Base-by-base conservation (phyloP, 2,888 invertebrate species). In the Agapostemon virescens region DNA sequence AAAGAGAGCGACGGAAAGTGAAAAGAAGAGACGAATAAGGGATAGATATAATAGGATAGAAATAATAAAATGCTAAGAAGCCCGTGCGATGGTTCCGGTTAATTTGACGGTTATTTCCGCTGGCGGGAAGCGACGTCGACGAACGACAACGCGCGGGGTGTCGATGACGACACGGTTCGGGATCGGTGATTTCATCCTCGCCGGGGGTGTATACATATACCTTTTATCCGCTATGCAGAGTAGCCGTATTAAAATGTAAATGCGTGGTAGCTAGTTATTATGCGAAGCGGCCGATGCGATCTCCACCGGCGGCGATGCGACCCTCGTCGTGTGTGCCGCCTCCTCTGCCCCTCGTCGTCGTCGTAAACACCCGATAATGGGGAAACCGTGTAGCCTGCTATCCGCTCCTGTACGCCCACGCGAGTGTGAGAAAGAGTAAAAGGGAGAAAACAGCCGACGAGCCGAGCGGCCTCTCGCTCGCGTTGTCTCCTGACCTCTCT, bases 341-440 rank as follows among this genome's bases (percentile, higher is more conserved):
- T 79, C 75, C 76, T 69, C n/a, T 69, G 66, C 82, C 78, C 85
- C 81, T 81, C 87, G 81, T 83, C 78, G 82, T 83, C 78, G 82
- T 87, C 90, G 89, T 90, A 90, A 90, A 90, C 89, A 90, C 88
- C 89, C 90, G 88, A 89, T 90, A 90, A 90, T 90, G 90, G 90
- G 84, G 82, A 90, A 90, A 90, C 89, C 89, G 89, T 90, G 90
- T 90, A 86, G 73, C 86, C 83, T 83, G 84, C 86, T 85, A 85
- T 81, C 72, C 84, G 79, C 70, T 80, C 83, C 83, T 81, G 83
- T 84, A 79, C 84, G 77, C 79, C 78, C 80, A 70, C 82, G 79
- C 83, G n/a, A 66, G 49, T 33, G 75, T 26, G 71, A 71, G 79
- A 78, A 80, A 77, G 71, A 81, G 80, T 45, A 66, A 71, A 74